Percentiles rank a stretch among this genome's conserved stretches.
Conservation (phyloP, 2,797 vertebrate genomes). For the Labroides dimidiatus region DNA sequence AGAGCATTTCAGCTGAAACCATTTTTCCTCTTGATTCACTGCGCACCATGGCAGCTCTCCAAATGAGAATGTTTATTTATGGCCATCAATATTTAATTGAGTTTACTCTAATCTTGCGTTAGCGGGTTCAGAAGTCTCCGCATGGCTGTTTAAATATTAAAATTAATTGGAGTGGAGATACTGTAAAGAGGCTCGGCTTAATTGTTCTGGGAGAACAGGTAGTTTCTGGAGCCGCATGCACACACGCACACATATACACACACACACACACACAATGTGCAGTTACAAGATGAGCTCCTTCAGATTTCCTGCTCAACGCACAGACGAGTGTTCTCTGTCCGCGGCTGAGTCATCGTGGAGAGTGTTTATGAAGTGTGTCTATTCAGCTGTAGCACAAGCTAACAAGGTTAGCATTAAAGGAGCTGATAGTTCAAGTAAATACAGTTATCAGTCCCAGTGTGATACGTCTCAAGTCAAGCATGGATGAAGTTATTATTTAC, state of each 20-base stretch:
- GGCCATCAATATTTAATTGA: slow-evolving; percentile 87
- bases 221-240: slow-evolving; percentile 51
- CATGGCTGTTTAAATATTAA: slow-evolving; percentile 86
- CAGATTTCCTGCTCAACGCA: slow-evolving; percentile 48
- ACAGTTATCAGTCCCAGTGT: background rate
- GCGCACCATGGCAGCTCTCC: slow-evolving; percentile 57
- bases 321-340: slow-evolving; percentile 34
- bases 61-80: slow-evolving; percentile 86
- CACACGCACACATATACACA: slow-evolving; percentile 20
- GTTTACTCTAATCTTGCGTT: slow-evolving; percentile 83
- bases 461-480: slow-evolving; percentile 9
- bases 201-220: slow-evolving; percentile 81
- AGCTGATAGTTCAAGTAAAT: slow-evolving; percentile 3
- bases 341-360: slow-evolving; percentile 25
- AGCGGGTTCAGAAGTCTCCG: slow-evolving; percentile 79
- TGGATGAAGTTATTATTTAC: slow-evolving; percentile 5
- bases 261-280: background rate
- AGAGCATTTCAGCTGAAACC: slow-evolving; percentile 53
- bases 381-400: slow-evolving; percentile 29
- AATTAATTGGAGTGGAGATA: slow-evolving; percentile 84
- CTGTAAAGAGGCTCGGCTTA: slow-evolving; percentile 80
- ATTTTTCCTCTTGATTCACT: slow-evolving; percentile 61
- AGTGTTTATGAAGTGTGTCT: slow-evolving; percentile 31
- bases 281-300: slow-evolving; percentile 45
- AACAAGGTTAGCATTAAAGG: slow-evolving; percentile 14